Conservation (phyloP, 2,797 vertebrate genomes). For the Typhlichthys subterraneus region DNA sequence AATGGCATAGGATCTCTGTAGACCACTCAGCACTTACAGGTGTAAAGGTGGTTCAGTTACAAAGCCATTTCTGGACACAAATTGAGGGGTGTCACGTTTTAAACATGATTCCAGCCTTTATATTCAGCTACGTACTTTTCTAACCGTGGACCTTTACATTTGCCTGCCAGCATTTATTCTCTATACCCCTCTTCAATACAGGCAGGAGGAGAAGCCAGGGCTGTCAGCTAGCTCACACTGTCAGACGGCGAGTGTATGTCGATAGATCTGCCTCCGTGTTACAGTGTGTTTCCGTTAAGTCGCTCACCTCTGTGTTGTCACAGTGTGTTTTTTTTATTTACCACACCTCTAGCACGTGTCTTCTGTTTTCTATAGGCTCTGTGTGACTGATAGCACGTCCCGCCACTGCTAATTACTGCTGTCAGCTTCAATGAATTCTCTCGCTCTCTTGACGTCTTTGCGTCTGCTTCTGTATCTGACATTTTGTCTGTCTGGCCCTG, state of each 20-base stretch:
- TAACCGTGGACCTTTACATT: too few species aligned
- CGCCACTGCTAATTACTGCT: constrained; percentile 42
- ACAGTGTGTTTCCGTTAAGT: constrained; percentile 4
- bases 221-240: not conserved
- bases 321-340: constrained; percentile 14
- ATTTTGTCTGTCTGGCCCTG: constrained; percentile 55
- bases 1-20: too few species aligned
- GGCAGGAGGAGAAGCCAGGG: not conserved
- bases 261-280: not conserved
- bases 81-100: too few species aligned
- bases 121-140: too few species aligned
- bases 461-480: constrained; percentile 13
- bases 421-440: constrained; percentile 37
- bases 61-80: too few species aligned
- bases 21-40: too few species aligned
- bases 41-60: too few species aligned
- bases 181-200: not conserved
- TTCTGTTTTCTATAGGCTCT: constrained; percentile 24
- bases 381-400: constrained; percentile 38
- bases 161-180: not conserved
- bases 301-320: constrained; percentile 19
- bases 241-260: not conserved
- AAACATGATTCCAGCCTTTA: too few species aligned
- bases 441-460: constrained; percentile 35
- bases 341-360: constrained; percentile 31